Conservation (phyloP, 2,888 invertebrate genomes). For the Papilio demoleus region DNA sequence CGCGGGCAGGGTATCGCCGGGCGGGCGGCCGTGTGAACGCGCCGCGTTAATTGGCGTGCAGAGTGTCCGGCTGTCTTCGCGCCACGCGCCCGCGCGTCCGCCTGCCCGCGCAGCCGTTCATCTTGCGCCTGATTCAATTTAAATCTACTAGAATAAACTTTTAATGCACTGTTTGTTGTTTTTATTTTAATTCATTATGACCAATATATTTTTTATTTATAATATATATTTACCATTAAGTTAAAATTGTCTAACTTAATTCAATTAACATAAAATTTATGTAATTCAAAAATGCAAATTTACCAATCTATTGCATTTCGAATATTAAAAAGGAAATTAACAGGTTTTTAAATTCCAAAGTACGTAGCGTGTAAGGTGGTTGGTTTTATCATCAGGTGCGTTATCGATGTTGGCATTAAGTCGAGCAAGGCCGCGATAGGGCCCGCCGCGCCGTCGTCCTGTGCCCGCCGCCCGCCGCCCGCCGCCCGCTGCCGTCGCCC, state of each 20-base stretch:
- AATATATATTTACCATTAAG: constrained; percentile 42
- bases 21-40: constrained; percentile 73
- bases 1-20: constrained; percentile 59
- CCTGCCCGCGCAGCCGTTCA: constrained; percentile 50
- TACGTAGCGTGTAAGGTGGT: constrained; percentile 38
- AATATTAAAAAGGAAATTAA: neutral
- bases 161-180: constrained; percentile 47
- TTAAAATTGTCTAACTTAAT: constrained; percentile 6
- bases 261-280: neutral
- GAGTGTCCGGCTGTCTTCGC: constrained; percentile 74
- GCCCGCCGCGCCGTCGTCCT: constrained; percentile 52
- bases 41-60: constrained; percentile 78
- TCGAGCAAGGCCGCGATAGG: constrained; percentile 75
- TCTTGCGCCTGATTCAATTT: constrained; percentile 63
- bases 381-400: constrained; percentile 48
- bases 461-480: constrained; percentile 43
- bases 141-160: constrained; percentile 65
- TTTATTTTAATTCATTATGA: neutral
- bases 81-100: constrained; percentile 68
- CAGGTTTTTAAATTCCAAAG: constrained; percentile 36
- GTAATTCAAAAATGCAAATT: neutral
- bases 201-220: constrained; percentile 24
- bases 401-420: constrained; percentile 69
- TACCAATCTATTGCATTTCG: neutral
- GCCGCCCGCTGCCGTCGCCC: constrained; percentile 48